phyloP scores from a whole-genome alignment of 1,140 invertebrate genomes.

The Mesaphorura yosii region DNA sequence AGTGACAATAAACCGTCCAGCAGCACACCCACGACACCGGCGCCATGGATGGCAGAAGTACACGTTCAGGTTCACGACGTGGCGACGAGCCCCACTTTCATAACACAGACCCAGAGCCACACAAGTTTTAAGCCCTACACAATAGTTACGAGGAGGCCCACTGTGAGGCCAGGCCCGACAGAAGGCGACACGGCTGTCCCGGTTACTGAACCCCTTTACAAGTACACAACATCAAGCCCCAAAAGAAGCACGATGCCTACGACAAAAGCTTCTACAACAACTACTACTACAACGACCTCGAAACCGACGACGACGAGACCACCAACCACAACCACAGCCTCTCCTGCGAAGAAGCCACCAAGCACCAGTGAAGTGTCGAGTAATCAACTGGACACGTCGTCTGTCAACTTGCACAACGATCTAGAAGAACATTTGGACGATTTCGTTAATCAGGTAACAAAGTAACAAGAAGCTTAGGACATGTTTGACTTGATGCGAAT shows the following conservation, averaged over 20 bases:
- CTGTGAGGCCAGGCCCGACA: too few species aligned
- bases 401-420: slow-evolving; percentile 20
- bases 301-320: slow-evolving; percentile 12
- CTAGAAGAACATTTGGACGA: slow-evolving; percentile 30
- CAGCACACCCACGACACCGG: too few species aligned
- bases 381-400: neutral
- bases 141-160: neutral
- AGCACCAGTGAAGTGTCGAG: slow-evolving; percentile 34
- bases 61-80: slow-evolving; percentile 35
- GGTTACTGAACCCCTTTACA: too few species aligned
- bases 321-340: slow-evolving; percentile 30
- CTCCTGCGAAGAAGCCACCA: slow-evolving; percentile 36
- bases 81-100: slow-evolving; percentile 38
- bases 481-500: neutral
- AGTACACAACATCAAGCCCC: too few species aligned
- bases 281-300: slow-evolving; percentile 3
- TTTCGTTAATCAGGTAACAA: slow-evolving; percentile 29
- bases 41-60: too few species aligned
- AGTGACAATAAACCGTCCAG: too few species aligned
- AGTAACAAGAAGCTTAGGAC: neutral
- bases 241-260: slow-evolving; percentile 34
- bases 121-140: neutral
- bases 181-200: too few species aligned
- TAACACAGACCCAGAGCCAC: slow-evolving; percentile 26
- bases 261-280: slow-evolving; percentile 31